phyloP scores from a whole-genome alignment of 2,113 vertebrate species.

The Malurus melanocephalus region DNA sequence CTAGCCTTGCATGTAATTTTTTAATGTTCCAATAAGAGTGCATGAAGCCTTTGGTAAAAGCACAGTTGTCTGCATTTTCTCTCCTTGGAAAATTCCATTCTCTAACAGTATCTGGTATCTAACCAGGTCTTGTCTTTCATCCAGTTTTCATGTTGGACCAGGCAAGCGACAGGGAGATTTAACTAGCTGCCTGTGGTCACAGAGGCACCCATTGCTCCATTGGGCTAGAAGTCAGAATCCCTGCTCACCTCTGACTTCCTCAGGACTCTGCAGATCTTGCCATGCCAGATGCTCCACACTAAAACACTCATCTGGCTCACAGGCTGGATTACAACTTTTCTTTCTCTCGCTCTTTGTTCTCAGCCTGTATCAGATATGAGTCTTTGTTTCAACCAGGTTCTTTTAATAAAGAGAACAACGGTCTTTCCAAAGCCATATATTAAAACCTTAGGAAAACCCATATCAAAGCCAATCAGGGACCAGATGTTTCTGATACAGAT shows the following conservation, averaged over 20 bases:
- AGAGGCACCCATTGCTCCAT: background rate
- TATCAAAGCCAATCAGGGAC: background rate
- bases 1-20: background rate
- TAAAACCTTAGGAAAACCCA: background rate
- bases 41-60: background rate
- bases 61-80: background rate
- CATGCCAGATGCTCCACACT: background rate
- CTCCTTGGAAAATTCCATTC: slow-evolving; percentile 14
- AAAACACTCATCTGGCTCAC: background rate
- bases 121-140: slow-evolving; percentile 13
- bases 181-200: background rate
- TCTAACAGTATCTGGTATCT: slow-evolving; percentile 10
- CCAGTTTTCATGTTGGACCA: slow-evolving; percentile 10
- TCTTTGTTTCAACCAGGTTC: background rate
- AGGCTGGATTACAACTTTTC: background rate
- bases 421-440: background rate
- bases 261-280: background rate
- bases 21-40: background rate
- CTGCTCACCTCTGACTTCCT: background rate
- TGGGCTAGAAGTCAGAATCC: background rate
- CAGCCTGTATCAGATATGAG: background rate
- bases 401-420: slow-evolving; percentile 8
- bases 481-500: background rate
- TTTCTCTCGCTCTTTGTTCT: background rate
- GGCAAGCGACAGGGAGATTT: background rate